phyloP scores from a whole-genome alignment of 2,797 vertebrate genomes.

The Taenioides sp. region DNA sequence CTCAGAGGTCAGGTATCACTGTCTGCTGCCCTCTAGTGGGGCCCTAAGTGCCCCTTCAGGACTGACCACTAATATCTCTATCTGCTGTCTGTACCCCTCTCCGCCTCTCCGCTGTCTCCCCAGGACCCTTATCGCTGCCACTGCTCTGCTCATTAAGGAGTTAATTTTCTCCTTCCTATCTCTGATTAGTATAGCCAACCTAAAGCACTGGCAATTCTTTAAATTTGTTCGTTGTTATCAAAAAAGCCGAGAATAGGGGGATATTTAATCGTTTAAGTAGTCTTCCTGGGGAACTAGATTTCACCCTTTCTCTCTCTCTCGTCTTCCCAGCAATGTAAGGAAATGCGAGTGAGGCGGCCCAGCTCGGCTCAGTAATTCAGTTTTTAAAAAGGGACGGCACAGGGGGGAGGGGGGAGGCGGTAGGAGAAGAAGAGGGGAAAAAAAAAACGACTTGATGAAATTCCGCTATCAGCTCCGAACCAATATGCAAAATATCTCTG shows the following conservation, averaged over 20 bases:
- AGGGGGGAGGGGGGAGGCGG: conserved; percentile 35
- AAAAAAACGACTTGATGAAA: conserved; percentile 96
- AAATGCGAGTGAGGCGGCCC: conserved; percentile 80
- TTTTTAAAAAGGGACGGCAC: conserved; percentile 87
- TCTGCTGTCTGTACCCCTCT: conserved; percentile 35
- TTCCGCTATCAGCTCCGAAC: conserved; percentile 98
- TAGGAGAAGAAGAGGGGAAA: conserved; percentile 20
- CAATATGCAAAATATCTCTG: conserved; percentile 99
- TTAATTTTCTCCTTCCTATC: conserved; percentile 79
- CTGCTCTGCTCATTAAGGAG: conserved; percentile 80
- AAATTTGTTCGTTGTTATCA: conserved; percentile 79
- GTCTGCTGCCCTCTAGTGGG: conserved; percentile 10
- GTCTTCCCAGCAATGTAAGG: conserved; percentile 83
- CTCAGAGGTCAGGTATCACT: conserved; percentile 3
- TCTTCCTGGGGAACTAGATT: conserved; percentile 82
- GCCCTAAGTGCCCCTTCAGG: conserved; percentile 8
- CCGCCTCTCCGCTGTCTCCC: conserved; percentile 57
- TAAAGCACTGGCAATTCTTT: conserved; percentile 84
- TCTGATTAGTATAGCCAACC: conserved; percentile 74
- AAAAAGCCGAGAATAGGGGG: conserved; percentile 74
- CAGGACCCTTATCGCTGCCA: conserved; percentile 74
- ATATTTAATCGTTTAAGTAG: conserved; percentile 84
- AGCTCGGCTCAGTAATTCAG: conserved; percentile 91
- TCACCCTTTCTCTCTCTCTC: conserved; percentile 57
- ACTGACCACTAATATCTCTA: conserved; percentile 14